These are phyloP conservation scores for Plagodis pulveraria DNA, from an alignment of 2,888 invertebrate species.

Conservation along the genomic window DNA sequence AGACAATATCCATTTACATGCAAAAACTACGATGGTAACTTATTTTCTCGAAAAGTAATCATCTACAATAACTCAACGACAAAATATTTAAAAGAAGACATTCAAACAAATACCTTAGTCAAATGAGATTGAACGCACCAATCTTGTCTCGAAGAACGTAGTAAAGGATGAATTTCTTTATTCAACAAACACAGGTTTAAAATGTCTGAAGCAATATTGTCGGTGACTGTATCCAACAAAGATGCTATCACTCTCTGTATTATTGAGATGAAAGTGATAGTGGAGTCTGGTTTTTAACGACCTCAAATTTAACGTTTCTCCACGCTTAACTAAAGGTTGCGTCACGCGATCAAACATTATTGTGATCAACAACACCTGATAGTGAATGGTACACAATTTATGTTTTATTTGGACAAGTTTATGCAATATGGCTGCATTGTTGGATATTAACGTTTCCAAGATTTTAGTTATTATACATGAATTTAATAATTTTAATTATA, in stretches of 20 bases:
- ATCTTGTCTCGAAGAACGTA: no score
- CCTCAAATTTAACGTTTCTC: constrained; percentile 25
- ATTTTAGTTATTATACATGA: background rate
- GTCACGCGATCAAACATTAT: constrained; percentile 15
- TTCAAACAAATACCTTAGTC: no score
- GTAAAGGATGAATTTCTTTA: no score
- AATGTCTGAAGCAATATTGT: constrained; percentile 3
- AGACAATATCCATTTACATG: no score
- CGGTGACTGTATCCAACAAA: constrained; percentile 19
- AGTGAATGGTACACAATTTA: constrained; percentile 5
- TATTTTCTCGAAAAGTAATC: no score
- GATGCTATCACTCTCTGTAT: constrained; percentile 17
- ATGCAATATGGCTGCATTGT: constrained; percentile 5
- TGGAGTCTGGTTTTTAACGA: constrained; percentile 31
- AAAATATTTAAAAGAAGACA: no score
- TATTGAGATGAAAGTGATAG: constrained; percentile 64
- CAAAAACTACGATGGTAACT: no score
- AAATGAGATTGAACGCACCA: no score
- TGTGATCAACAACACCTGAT: constrained; percentile 18
- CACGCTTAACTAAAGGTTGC: constrained; percentile 17
- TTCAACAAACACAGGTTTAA: background rate
- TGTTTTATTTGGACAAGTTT: constrained; percentile 10
- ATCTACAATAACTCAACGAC: no score
- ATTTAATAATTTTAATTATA: background rate
- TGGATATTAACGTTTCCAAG: background rate